Evolutionary conservation across 64 coral and sea anemone species (phyloP).

Genomic region (Montipora capricornis): DNA sequence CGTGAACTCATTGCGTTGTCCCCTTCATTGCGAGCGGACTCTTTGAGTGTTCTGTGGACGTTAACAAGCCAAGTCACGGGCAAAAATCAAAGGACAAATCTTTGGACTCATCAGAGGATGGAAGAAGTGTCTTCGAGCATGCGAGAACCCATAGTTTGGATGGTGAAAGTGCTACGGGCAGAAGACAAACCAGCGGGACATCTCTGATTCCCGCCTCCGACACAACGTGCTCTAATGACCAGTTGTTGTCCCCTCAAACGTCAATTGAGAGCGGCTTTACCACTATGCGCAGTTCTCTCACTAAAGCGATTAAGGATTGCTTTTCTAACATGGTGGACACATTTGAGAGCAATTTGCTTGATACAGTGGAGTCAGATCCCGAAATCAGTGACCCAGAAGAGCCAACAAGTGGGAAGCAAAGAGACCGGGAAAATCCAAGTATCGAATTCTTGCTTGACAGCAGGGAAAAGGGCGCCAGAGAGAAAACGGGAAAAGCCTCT

Average conservation of each 20-base stretch:
- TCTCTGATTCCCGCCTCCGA: not conserved
- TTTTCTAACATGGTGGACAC: not conserved
- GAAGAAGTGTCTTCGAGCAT: no score
- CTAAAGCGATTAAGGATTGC: conserved; percentile 1
- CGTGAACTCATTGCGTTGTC: no score
- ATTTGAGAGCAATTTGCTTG: not conserved
- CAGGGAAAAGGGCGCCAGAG: not conserved
- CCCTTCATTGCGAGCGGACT: no score
- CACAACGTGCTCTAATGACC: not conserved
- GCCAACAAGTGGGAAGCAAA: not conserved
- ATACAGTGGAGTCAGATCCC: not conserved
- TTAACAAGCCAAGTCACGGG: no score
- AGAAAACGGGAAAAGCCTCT: not conserved
- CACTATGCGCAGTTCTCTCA: not conserved
- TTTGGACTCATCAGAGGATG: not conserved
- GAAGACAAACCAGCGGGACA: no score
- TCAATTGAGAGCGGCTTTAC: not conserved
- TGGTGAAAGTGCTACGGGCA: no score
- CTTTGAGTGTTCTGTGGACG: not conserved
- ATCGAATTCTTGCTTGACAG: not conserved
- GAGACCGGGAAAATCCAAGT: not conserved
- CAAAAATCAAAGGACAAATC: not conserved
- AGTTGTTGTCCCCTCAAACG: conserved; percentile 8
- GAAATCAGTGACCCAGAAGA: not conserved
- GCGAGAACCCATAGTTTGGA: no score